Percentiles rank a stretch among this genome's conserved stretches.
Evolutionary conservation across 2,888 invertebrate species (phyloP).

Genomic region (Theretra japonica): DNA sequence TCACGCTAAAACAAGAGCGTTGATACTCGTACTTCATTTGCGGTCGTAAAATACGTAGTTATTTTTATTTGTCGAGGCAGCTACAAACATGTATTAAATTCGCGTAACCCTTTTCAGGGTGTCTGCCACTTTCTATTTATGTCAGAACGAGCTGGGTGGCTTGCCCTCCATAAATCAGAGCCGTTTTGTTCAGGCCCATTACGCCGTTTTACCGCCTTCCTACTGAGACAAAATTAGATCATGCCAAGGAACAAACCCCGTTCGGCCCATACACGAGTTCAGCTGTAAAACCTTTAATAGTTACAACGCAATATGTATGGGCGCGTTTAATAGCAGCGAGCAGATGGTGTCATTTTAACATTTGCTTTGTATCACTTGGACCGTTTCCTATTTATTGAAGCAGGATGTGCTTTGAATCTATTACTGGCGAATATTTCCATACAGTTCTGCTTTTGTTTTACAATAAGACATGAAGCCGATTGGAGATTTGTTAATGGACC

Average conservation of each 20-base stretch:
- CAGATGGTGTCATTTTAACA: constrained; percentile 43
- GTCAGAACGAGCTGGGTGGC: constrained; percentile 71
- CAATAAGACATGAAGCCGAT: not conserved
- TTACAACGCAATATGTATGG: constrained; percentile 58
- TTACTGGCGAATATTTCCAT: constrained; percentile 1
- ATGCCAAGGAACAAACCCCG: constrained; percentile 71
- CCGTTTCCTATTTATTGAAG: constrained; percentile 38
- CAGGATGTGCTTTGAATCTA: constrained; percentile 37
- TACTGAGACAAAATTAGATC: constrained; percentile 80
- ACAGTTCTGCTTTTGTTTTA: not conserved
- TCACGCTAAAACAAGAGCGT: not conserved
- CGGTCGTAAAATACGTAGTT: not conserved
- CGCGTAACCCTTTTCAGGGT: constrained; percentile 71
- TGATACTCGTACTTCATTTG: constrained; percentile 23
- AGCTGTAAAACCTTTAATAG: constrained; percentile 75
- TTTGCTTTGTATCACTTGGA: constrained; percentile 46
- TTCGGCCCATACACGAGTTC: constrained; percentile 68
- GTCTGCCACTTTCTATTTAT: constrained; percentile 76
- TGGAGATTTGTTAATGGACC: not conserved
- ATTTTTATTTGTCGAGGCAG: constrained; percentile 58
- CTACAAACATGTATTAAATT: constrained; percentile 63
- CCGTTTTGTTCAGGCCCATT: constrained; percentile 79
- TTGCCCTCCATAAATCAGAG: constrained; percentile 76
- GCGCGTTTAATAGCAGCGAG: constrained; percentile 55
- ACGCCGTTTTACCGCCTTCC: constrained; percentile 78